Percentiles rank a stretch among this genome's conserved stretches.
Evolutionary conservation across 2,797 vertebrate species (phyloP).

Genomic region (Oryzias sinensis): DNA sequence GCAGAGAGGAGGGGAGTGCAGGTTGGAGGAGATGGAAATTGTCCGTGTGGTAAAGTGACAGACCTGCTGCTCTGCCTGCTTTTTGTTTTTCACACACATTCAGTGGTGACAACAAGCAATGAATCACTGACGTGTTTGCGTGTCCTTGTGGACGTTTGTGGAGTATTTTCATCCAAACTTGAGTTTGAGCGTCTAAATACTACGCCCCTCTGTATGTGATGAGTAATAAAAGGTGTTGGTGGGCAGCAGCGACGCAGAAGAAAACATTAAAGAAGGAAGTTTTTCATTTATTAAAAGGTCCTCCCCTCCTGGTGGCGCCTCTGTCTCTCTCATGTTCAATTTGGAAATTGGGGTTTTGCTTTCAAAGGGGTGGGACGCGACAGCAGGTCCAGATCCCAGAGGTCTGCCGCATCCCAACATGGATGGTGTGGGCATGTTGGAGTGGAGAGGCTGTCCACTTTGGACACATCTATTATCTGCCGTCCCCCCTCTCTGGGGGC

Average conservation of each 20-base stretch:
- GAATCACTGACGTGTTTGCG: conserved; percentile 64
- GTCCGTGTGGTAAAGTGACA: conserved; percentile 75
- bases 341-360: conserved; percentile 75
- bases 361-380: conserved; percentile 64
- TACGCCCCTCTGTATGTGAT: neutral
- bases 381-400: conserved; percentile 52
- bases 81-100: conserved; percentile 20
- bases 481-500: conserved; percentile 73
- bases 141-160: conserved; percentile 28
- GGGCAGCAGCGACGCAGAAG: conserved; percentile 18
- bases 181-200: conserved; percentile 4
- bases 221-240: conserved; percentile 16
- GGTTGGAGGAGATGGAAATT: conserved; percentile 69
- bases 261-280: conserved; percentile 71
- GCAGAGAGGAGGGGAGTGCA: conserved; percentile 41
- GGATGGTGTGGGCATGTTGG: conserved; percentile 11
- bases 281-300: conserved; percentile 77
- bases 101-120: conserved; percentile 66
- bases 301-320: conserved; percentile 56
- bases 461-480: conserved; percentile 80
- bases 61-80: conserved; percentile 57
- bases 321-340: conserved; percentile 75
- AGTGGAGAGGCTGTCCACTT: conserved; percentile 62
- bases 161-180: conserved; percentile 8
- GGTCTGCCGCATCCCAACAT: conserved; percentile 49